Evolutionary conservation across 1,140 invertebrate species (phyloP), one percentile per base, ranked within the genome.

Genomic region (Lethrus apterus): DNA sequence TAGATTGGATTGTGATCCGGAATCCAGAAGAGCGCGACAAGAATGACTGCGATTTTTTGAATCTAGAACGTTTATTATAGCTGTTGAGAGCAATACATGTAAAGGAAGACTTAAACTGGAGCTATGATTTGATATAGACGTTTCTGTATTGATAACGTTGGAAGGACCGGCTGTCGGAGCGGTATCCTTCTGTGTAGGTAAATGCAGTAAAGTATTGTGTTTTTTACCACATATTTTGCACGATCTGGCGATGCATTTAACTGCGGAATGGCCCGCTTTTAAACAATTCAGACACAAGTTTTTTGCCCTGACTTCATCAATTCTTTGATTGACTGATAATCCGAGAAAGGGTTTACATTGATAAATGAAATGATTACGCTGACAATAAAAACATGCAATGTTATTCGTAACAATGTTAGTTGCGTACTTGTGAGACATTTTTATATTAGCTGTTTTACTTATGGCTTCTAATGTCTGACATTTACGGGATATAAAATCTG

Each of bases 211-310:
- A 3, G 36, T 2, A 21, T 40, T 40, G 11, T 40, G 3, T 15
- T 19, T 19, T 21, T 18, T 21, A 23, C 18, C n/a, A 26, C 40
- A 42, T 4, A 1, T 11, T 29, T 42, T 42, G 18, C 40, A 42
- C 4, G 11, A 13, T 14, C 40, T n/a, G 3, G 40, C 13, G 8
- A 5, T 42, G 18, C 21, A 42, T 7, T 26, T 19, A 13, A 4
- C 8, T 13, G 20, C 29, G 7, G 19, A 4, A 14, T 42, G 40
- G 1, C 24, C 24, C n/a, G 21, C n/a, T 24, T 24, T 21, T 29
- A 42, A 42, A 30, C 40, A 42, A 29, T 42, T 42, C 19, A 8
- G 2, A n/a, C 40, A 42, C 15, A 42, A 29, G 9, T 29, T 26
- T 4, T 17, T 13, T 7, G 7, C 15, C 29, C 14, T 42, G 15